Percentiles rank a stretch among this genome's conserved stretches.
Conservation (phyloP, 2,113 vertebrate species). For the Zootoca vivipara region DNA sequence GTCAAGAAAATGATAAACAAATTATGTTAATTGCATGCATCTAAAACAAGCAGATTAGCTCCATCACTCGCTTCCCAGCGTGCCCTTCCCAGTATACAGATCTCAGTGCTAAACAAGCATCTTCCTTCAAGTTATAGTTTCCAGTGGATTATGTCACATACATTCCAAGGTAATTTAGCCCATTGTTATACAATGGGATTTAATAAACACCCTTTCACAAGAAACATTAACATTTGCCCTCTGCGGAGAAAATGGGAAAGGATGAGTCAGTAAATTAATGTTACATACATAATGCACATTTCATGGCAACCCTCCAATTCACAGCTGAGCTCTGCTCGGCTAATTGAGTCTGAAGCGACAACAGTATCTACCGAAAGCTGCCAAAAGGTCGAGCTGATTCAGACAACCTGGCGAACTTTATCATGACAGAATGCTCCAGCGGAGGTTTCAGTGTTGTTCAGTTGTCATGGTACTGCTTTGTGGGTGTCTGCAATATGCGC, state of each 20-base stretch:
- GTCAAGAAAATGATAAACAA: not conserved
- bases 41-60: not conserved
- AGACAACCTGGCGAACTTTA: not conserved
- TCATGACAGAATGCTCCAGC: not conserved
- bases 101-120: not conserved
- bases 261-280: accelerated
- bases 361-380: not conserved
- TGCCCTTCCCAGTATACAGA: not conserved
- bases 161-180: not conserved
- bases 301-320: not conserved
- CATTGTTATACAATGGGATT: not conserved
- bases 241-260: accelerated
- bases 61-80: not conserved
- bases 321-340: accelerated
- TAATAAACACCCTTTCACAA: not conserved
- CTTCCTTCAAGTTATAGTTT: not conserved
- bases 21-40: constrained; percentile 15
- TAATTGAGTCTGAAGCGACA: not conserved
- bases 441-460: not conserved
- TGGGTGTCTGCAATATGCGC: not conserved
- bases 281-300: not conserved
- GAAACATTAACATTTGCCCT: not conserved
- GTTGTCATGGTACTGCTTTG: constrained; percentile 14
- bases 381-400: not conserved
- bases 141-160: not conserved